These are phyloP conservation scores for Podarcis lilfordi DNA, from an alignment of 2,797 vertebrate species.

Conservation along the genomic window DNA sequence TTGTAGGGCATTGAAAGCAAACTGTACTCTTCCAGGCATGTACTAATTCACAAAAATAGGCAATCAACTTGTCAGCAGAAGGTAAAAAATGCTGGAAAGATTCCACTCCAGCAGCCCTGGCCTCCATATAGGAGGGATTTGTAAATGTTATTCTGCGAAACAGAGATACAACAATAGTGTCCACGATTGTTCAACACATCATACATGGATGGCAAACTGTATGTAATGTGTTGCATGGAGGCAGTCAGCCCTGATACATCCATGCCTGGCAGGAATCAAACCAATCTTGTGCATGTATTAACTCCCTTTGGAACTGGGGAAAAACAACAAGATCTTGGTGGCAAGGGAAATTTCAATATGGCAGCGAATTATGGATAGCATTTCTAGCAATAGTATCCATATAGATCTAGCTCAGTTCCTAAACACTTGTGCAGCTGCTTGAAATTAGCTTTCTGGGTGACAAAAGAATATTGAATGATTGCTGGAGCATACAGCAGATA, in stretches of 20 bases:
- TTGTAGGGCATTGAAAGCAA: neutral
- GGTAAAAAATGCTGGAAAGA: neutral
- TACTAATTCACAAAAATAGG: neutral
- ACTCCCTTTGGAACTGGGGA: neutral
- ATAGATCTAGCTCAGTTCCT: constrained; percentile 23
- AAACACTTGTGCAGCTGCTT: constrained; percentile 6
- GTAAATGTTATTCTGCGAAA: neutral
- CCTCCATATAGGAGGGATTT: neutral
- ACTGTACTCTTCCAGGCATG: neutral
- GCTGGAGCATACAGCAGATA: constrained; percentile 36
- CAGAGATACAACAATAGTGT: neutral
- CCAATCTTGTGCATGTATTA: neutral
- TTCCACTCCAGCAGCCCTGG: neutral
- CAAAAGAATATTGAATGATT: constrained; percentile 47
- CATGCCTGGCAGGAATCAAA: neutral
- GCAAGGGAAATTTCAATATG: neutral
- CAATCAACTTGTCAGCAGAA: neutral
- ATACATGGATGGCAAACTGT: neutral
- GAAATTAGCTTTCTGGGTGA: constrained; percentile 53
- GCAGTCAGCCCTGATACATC: too few species aligned
- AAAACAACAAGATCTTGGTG: neutral
- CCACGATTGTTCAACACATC: neutral
- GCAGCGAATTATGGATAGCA: neutral
- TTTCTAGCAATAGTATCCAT: constrained; percentile 39
- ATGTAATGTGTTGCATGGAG: too few species aligned